Evolutionary conservation across 1,140 invertebrate species (phyloP), one percentile per base, ranked within the genome.

Genomic region (Neodiprion lecontei): DNA sequence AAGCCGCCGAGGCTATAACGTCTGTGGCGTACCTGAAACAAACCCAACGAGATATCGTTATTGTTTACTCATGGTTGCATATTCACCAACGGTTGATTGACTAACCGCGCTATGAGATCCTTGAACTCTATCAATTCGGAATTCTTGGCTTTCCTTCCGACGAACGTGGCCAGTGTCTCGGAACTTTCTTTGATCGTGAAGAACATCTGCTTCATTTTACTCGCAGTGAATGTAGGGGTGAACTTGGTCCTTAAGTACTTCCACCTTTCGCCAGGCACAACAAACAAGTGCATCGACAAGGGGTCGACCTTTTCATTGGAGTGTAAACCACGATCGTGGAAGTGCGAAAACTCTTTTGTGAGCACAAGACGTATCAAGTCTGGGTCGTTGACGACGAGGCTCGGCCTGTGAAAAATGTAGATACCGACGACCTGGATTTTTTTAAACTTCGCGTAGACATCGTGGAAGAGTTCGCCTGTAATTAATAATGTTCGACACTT

Each of bases 151-250:
- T 76, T 75, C 0, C 14, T 76, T 48, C 49, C 67, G 67, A 83
- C 70, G 47, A 67, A 80, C 10, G 83, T 75, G 4, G 82, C 75
- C 53, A 91, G 70, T 17, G 78, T 75, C 28, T 88, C 82, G 2
- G 86, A 86, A 68, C 86, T 84, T 50, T 89, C 84, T n/a, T 87
- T 80, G 5, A 91, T 78, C 0, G 89, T 83, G 3, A 76, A 75
- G 10, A 91, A 90, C 89, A 92, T 91, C 0, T 77, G 79, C 78
- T 91, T 92, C 10, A 92, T 82, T 82, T 91, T 92, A 5, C 87
- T 88, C 0, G 90, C 86, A 0, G 90, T 90, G 76, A 92, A 92
- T 7, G 89, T 88, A 0, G 91, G 91, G 0, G 88, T 88, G 5
- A 92, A 72, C 72, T 90, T 90, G 0, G 81, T 76, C 48, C 91